Evolutionary conservation across 2,113 vertebrate genomes (phyloP), one percentile per base, ranked within the genome.

Genomic region (Nibea albiflora): DNA sequence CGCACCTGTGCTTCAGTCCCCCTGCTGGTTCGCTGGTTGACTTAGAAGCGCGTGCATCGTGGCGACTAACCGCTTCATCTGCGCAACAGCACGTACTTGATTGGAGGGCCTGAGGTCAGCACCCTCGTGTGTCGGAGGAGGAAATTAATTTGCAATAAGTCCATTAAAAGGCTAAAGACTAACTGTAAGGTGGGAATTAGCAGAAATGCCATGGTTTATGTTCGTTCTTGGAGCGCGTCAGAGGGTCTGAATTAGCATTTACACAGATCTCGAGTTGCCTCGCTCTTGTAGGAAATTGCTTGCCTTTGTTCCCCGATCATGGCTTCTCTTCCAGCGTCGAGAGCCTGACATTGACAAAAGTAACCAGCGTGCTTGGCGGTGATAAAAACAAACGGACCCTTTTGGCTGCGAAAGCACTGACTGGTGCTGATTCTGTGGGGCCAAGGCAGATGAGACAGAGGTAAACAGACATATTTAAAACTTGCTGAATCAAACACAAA

Each of bases 101-200:
- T 60, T 70, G 46, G 12, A 75, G 57, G 69, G 60, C 63, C 28
- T 3, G n/a, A 75, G 78, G 60, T 89, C 70, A 81, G 65, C 46
- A 35, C 61, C 65, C 58, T 16, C 4, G 24, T 31, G 68, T 63
- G 68, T 80, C 56, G n/a, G 14, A 65, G 53, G 57, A 63, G 47
- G 17, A 67, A 70, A 65, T 78, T 70, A 39, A 89, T 89, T 88
- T 66, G 42, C 63, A 0, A 47, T 66, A 82, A 70, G 81, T 85
- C 80, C 65, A 89, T 83, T 86, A 65, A 86, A 86, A 84, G 70
- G 83, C 60, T 58, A 78, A 86, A 85, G 54, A 60, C n/a, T 64
- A 88, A 64, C 15, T 52, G 26, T 26, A 42, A 83, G 50, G 68
- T 80, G 60, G 68, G 62, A 78, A 85, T 89, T 49, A 86, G 46